Evolutionary conservation across 1,140 invertebrate species (phyloP).

Genomic region (Chrysopa pallens): DNA sequence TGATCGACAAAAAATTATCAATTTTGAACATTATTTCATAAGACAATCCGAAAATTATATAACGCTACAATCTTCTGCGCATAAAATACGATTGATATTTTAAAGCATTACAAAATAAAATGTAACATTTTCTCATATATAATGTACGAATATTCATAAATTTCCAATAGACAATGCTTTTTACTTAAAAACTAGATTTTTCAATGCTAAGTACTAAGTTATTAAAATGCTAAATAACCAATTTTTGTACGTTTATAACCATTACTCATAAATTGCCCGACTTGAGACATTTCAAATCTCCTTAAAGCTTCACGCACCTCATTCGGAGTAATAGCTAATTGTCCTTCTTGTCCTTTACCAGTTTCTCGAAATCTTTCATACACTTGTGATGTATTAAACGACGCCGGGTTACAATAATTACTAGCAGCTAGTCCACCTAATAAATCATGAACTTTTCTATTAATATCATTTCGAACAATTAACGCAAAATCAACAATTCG

Average conservation of each 20-base stretch:
- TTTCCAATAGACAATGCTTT: too few relatives aligned
- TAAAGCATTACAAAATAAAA: too few relatives aligned
- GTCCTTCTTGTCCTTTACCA: slow-evolving; percentile 5
- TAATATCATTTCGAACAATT: slow-evolving; percentile 38
- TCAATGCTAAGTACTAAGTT: too few relatives aligned
- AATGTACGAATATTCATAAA: too few relatives aligned
- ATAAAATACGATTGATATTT: too few relatives aligned
- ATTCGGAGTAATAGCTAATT: slow-evolving; percentile 6
- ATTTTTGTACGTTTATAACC: neutral
- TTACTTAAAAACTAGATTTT: too few relatives aligned
- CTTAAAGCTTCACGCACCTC: slow-evolving; percentile 11
- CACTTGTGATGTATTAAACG: slow-evolving; percentile 18
- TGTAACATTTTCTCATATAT: too few relatives aligned
- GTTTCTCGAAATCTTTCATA: neutral
- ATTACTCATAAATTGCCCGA: slow-evolving; percentile 1
- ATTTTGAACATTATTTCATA: too few relatives aligned
- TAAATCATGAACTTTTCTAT: slow-evolving; percentile 28
- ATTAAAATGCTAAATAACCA: neutral
- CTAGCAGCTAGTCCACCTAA: slow-evolving; percentile 8
- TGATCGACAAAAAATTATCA: too few relatives aligned
- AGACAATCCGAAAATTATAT: too few relatives aligned
- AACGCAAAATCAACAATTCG: slow-evolving; percentile 44
- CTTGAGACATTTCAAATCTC: slow-evolving; percentile 7
- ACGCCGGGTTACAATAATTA: slow-evolving; percentile 16
- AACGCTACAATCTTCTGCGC: too few relatives aligned